Evolutionary conservation across 2,113 vertebrate species (phyloP), one percentile per base, ranked within the genome.

Genomic region (Crotalus tigris): DNA sequence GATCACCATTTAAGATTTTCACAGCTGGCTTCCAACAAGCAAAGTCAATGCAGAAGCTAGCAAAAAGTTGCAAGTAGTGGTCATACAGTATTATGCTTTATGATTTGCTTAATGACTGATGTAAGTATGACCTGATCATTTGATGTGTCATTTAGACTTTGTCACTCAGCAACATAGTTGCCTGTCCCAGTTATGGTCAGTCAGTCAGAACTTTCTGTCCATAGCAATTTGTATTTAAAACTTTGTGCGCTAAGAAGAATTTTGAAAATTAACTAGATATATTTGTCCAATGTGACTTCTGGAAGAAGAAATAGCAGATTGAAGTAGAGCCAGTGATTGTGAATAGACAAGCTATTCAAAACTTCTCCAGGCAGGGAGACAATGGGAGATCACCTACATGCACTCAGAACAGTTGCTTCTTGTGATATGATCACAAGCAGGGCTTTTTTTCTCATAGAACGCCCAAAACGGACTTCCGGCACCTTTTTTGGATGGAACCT

Each of bases 181-280:
- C 33, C 75, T 81, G 17, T 44, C 17, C 15, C n/a, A 75, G 15
- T 75, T 39, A 33, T 17, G 33, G 17, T 39, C 33, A 81, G n/a
- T 39, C n/a, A 81, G 2, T 44, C 33, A 44, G 33, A 39, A 81
- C 17, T 81, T 39, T 81, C 33, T 21, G 33, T 21, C 39, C 51
- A 57, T 23, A 24, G n/a, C 17, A 69, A 58, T 95, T 94, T 85
- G 58, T 24, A 94, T 64, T n/a, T 92, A 1, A 0, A 88, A 11
- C 46, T 94, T 69, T 89, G 57, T 19, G 92, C 87, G 7, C 85
- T 95, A 92, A 23, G 39, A 24, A 15, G 46, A 61, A 91, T 3
- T 95, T 93, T 93, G 49, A 44, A 81, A n/a, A 85, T 85, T 58
- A 19, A 61, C 91, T 94, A 94, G 17, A 90, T 91, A 13, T 0